Evolutionary conservation across 1,140 invertebrate genomes (phyloP).

Genomic region (Neotoxoptera formosana): DNA sequence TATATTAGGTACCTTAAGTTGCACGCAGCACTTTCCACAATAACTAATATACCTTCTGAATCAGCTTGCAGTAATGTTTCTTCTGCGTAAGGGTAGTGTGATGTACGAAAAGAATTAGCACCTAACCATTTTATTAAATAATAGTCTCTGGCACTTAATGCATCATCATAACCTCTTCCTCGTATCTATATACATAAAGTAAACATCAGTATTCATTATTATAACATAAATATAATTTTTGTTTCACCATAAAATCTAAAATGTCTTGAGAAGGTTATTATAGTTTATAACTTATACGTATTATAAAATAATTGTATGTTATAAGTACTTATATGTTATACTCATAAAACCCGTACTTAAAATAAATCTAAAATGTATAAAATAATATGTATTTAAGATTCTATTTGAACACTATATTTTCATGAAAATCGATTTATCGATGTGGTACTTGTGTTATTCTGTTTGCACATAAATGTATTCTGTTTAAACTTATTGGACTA

Average conservation of each 20-base stretch:
- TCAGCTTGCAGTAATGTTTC: constrained; percentile 96
- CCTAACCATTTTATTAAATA: constrained; percentile 95
- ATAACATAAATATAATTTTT: neutral
- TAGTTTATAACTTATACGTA: neutral
- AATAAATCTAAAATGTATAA: neutral
- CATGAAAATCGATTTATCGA: neutral
- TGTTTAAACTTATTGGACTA: neutral
- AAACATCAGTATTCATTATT: neutral
- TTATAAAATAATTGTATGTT: neutral
- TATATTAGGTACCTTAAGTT: constrained; percentile 76
- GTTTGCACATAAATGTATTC: neutral
- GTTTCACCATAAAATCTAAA: neutral
- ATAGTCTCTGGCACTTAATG: constrained; percentile 88
- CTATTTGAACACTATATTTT: neutral
- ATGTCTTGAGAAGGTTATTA: neutral
- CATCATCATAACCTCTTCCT: constrained; percentile 89
- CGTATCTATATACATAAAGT: constrained; percentile 69
- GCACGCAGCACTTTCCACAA: constrained; percentile 94
- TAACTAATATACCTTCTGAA: constrained; percentile 91
- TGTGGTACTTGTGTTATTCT: neutral
- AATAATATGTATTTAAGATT: neutral
- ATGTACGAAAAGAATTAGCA: constrained; percentile 94
- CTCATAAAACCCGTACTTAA: neutral
- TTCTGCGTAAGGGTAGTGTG: constrained; percentile 98
- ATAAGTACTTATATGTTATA: neutral